Base-by-base conservation (phyloP, 2,888 invertebrate species). In the Harpagoxenus sublaevis region DNA sequence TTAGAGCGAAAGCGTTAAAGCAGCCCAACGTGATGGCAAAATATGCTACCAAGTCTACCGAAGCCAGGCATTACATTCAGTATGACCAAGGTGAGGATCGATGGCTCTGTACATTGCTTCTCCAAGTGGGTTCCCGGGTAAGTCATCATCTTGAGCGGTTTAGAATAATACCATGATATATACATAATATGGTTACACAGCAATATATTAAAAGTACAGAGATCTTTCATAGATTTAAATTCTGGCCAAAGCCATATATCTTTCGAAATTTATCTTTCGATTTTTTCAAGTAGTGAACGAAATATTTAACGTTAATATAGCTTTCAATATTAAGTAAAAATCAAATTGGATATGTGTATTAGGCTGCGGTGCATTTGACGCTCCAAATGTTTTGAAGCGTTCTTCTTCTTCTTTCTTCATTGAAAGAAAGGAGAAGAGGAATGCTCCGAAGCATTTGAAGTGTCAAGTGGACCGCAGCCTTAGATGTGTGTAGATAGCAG, bases 31-130 rank as follows among this genome's bases (percentile, higher is more conserved):
- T 99, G 0, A 98, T 98, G 97, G 97, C 96, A 92, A 98, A 97
- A 93, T 99, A 99, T 93, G 98, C 99, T 0, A 97, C 97, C 0
- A 96, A 97, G 87, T 96, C 97, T 0, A 96, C 96, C 84, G 97
- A 98, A 93, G 98, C 98, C 0, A 96, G 97, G 87, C 98, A 98
- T 95, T 98, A 97, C 92, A 98, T 98, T 31, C 98, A 99, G 94
- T 98, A 98, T 93, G 98, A 98, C 96, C 98, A 98, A 96, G 98
- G 99, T n/a, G 99, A 99, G 95, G 99, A 99, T 95, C 97, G 99
- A 88, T 99, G 99, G 99, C 95, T 99, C 9, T 99, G 99, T 94
- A 99, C 99, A 0, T 95, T 99, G 75, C 96, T 99, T 0, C 96
- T 99, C 0, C 99, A 99, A 94, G 96, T 98, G 90, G 99, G 99